These are phyloP conservation scores for Tachystola acroxantha DNA, from an alignment of 2,888 invertebrate genomes.

Conservation along the genomic window DNA sequence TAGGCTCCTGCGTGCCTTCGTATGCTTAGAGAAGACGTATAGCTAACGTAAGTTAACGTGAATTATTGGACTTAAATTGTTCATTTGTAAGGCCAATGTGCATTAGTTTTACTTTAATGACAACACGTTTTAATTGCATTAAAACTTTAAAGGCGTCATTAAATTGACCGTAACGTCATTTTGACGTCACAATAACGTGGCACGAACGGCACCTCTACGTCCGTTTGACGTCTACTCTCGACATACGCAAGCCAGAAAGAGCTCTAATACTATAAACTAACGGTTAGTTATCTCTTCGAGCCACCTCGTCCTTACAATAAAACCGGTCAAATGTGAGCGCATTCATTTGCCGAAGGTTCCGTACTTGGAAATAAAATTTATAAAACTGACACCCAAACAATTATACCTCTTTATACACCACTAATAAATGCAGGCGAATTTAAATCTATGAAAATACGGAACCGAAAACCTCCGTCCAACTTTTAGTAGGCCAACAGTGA, in stretches of 20 bases:
- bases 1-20: not conserved
- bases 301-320: not conserved
- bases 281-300: not conserved
- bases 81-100: no score
- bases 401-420: not conserved
- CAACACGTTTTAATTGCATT: no score
- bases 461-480: constrained; percentile 21
- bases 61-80: no score
- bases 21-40: no score
- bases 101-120: no score
- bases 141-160: no score
- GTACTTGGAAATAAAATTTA: constrained; percentile 4
- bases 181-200: no score
- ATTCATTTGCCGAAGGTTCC: constrained; percentile 13
- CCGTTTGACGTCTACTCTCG: no score
- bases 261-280: constrained; percentile 8
- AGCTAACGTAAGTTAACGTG: no score
- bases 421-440: not conserved
- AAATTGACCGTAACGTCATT: no score
- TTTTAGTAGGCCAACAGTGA: constrained; percentile 22
- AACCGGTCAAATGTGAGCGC: constrained; percentile 1
- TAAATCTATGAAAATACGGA: constrained; percentile 15
- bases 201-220: no score
- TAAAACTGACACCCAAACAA: not conserved
- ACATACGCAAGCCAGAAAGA: no score